phyloP scores from a whole-genome alignment of 2,797 vertebrate species.

The Bryconaethiops microstoma region DNA sequence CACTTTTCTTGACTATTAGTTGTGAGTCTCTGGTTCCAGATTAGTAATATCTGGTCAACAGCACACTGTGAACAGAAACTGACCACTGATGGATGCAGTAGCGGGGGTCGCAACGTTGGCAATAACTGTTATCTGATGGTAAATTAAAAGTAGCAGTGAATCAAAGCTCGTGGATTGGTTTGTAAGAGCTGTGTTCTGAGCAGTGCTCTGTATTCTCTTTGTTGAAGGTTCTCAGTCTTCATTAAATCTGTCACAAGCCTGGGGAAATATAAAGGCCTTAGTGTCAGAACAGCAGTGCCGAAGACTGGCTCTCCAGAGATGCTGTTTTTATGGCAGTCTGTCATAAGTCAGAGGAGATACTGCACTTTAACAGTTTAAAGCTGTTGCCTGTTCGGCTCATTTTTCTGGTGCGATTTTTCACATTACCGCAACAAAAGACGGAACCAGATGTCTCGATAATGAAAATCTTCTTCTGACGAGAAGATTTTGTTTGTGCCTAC shows the following conservation, averaged over 20 bases:
- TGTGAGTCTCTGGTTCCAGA: no score
- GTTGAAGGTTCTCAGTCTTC: conserved; percentile 8
- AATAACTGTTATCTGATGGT: no score
- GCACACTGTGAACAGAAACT: no score
- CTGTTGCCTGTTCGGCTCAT: not conserved
- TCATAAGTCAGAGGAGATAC: conserved; percentile 11
- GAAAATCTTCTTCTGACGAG: conserved; percentile 17
- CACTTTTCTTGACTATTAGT: no score
- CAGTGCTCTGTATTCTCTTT: not conserved
- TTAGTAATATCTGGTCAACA: no score
- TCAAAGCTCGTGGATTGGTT: not conserved
- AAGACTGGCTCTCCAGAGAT: not conserved
- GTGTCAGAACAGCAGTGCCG: not conserved
- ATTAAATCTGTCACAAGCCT: not conserved
- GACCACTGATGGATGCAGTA: no score
- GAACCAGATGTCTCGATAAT: conserved; percentile 30
- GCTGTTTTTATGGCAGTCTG: not conserved
- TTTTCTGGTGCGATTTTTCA: conserved; percentile 19
- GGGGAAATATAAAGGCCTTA: not conserved
- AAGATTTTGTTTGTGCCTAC: conserved; percentile 5
- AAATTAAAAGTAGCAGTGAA: not conserved
- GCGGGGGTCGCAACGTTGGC: no score
- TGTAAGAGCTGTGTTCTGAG: not conserved
- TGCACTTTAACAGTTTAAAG: conserved; percentile 10
- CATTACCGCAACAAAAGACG: conserved; percentile 24